Conservation (phyloP, 2,113 vertebrate genomes). For the Equus przewalskii region DNA sequence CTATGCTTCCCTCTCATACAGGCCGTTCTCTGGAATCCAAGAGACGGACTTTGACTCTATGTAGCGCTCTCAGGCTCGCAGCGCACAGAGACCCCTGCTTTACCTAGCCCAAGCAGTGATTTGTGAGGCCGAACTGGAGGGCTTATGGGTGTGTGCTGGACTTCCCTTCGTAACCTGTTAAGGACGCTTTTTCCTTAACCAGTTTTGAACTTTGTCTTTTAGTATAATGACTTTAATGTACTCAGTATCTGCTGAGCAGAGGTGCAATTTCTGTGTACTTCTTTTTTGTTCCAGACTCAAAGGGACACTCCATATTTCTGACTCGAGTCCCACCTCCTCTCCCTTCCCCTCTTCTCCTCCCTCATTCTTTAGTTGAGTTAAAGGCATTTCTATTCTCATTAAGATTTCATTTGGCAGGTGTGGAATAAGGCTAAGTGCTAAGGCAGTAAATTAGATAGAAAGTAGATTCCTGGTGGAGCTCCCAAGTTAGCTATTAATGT, state of each 20-base stretch:
- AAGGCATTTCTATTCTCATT: not conserved
- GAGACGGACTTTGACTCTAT: not conserved
- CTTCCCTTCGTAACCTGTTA: not conserved
- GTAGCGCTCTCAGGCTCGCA: not conserved
- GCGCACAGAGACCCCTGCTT: not conserved
- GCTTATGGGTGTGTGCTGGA: not conserved
- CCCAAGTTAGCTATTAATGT: not conserved
- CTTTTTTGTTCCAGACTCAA: not conserved
- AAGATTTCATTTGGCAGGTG: not conserved
- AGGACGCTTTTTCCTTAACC: not conserved
- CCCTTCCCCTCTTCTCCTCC: not conserved
- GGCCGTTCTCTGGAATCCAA: not conserved
- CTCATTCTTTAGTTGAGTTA: not conserved
- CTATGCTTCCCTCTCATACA: not conserved
- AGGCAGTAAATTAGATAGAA: not conserved
- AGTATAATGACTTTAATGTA: not conserved
- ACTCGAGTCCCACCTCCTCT: not conserved
- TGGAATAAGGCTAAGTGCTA: not conserved
- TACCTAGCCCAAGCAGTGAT: not conserved
- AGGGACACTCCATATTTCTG: not conserved
- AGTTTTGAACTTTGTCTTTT: not conserved
- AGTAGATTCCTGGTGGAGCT: not conserved
- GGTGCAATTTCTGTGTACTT: not conserved
- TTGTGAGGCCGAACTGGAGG: not conserved
- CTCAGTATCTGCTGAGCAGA: not conserved